Evolutionary conservation across 2,888 invertebrate species (phyloP).

Genomic region (Conomelus anceps): DNA sequence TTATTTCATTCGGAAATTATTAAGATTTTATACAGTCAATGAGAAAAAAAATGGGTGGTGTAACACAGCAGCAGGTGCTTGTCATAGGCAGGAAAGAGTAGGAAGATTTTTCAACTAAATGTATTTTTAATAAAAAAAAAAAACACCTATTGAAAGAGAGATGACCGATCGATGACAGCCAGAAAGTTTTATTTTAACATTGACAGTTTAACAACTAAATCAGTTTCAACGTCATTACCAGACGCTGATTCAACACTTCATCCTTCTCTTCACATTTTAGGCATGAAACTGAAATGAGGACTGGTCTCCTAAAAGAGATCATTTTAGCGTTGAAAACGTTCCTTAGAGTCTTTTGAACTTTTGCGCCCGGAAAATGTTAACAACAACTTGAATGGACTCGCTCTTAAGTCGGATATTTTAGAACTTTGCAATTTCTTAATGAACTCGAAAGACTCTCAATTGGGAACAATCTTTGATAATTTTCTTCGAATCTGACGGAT

Average conservation of each 20-base stretch:
- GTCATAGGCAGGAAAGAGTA: neutral
- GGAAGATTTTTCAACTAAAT: too few species aligned
- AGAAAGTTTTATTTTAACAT: neutral
- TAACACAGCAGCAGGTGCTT: too few species aligned
- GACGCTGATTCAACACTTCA: neutral
- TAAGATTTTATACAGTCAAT: too few species aligned
- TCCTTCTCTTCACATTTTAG: neutral
- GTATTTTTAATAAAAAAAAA: neutral
- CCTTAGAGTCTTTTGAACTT: neutral
- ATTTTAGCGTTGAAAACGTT: neutral
- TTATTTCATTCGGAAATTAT: too few species aligned
- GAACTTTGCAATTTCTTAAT: neutral
- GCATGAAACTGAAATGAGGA: neutral
- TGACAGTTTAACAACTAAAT: neutral
- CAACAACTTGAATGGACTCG: neutral
- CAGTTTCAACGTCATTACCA: neutral
- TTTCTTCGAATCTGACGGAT: too few species aligned
- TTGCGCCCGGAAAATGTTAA: neutral
- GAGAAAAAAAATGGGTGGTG: too few species aligned
- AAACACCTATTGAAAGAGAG: too few species aligned
- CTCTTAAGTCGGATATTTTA: neutral
- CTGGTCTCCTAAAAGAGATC: neutral
- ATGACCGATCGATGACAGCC: neutral
- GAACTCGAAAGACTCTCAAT: neutral
- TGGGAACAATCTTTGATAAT: neutral